Evolutionary conservation across 2,888 invertebrate genomes (phyloP), one percentile per base, ranked within the genome.

Genomic region (Pseudococcus viburni): DNA sequence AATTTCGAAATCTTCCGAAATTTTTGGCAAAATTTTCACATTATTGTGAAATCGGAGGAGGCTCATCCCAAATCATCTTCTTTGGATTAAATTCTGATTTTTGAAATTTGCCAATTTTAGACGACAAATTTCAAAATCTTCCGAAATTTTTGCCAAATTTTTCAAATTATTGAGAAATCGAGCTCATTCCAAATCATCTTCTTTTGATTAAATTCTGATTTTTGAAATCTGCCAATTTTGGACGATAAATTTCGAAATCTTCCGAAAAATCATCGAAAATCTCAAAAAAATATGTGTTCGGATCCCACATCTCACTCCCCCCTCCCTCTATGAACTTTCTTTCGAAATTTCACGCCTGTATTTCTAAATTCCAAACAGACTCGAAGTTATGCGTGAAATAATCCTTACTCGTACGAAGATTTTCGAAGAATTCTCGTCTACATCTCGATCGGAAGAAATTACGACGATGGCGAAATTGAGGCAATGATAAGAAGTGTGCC

Each of bases 391-490:
- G 64, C 64, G 22, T 64, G 59, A 19, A 59, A 59, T 19, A 19
- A 59, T n/a, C 59, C 5, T 64, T 22, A 64, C 26, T 64, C 19
- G 22, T 8, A 22, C 64, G 64, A 64, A 6, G 3, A 11, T 64
- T 64, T 22, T 22, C 22, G 22, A 64, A 64, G 64, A 64, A 64
- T 64, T 22, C n/a, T 4, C n/a, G 26, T 33, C 7, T 59, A 17
- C n/a, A 59, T 22, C 22, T 7, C 22, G 64, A 64, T 64, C 64
- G 64, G 6, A 64, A 22, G 22, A 64, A 59, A 59, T 59, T 59
- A 15, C 55, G 55, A 64, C 59, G 64, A 22, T 64, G 64, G 64
- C 64, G 64, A 64, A 64, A 64, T 64, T 64, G 64, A 64, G 64
- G 19, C 17, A 12, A 64, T 59, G 59, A 22, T 64, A 64, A 64